Base-by-base conservation (phyloP, 2,888 invertebrate species). In the Sylvicola fuscatus region DNA sequence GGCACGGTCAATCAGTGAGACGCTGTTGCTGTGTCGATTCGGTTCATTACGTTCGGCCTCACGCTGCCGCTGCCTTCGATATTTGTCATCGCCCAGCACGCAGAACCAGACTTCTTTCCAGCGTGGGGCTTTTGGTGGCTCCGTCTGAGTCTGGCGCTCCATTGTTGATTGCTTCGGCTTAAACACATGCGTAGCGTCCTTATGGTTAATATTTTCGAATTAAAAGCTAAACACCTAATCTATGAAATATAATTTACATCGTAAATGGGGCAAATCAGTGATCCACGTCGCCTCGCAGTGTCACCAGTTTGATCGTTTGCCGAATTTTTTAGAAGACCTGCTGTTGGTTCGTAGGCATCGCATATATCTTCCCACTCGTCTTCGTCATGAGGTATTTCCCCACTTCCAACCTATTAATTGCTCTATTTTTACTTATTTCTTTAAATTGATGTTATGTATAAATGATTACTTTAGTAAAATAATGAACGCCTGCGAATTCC, bases 401-500 rank as follows among this genome's bases (percentile, higher is more conserved):
- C 86, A 39, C 82, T 83, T 8, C 84, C 86, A 14, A 79, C 70
- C 77, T 77, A 42, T 21, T 36, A 38, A 31, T n/a, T n/a, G n/a
- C n/a, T n/a, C n/a, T n/a, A n/a, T n/a, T n/a, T n/a, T n/a, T n/a
- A n/a, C n/a, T n/a, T n/a, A n/a, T n/a, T n/a, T n/a, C n/a, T n/a
- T n/a, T n/a, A n/a, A n/a, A n/a, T n/a, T n/a, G n/a, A n/a, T n/a
- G n/a, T n/a, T n/a, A n/a, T n/a, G n/a, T n/a, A n/a, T n/a, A n/a
- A n/a, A n/a, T n/a, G 13, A 8, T 38, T 50, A 80, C 80, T 68
- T 87, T 87, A 0, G 92, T 92, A 51, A 89, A 89, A 56, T 89
- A 92, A 60, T 93, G 93, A 1, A 93, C 93, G 1, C 86, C 84
- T n/a, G 92, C 90, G 49, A 92, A 93, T 55, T 93, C 89, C 14